phyloP scores from a whole-genome alignment of 2,113 vertebrate genomes.

The Grallaria varia region DNA sequence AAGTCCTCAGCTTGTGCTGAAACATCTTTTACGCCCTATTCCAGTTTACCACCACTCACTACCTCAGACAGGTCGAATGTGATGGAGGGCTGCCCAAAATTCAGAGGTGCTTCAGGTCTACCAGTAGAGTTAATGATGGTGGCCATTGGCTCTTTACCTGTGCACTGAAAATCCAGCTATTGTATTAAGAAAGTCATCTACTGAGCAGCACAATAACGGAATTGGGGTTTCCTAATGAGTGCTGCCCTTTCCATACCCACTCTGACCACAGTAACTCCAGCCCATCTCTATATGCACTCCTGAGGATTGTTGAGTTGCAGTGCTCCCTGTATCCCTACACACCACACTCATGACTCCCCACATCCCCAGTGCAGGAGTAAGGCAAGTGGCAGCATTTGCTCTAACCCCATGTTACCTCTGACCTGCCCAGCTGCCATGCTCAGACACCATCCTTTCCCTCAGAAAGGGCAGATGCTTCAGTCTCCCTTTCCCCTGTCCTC shows the following conservation, averaged over 20 bases:
- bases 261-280: neutral
- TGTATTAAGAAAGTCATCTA: neutral
- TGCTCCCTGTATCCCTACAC: neutral
- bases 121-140: neutral
- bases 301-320: fast-evolving
- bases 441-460: neutral
- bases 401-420: fast-evolving
- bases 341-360: neutral
- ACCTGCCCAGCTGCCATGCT: neutral
- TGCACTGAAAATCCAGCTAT: neutral
- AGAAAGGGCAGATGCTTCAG: neutral
- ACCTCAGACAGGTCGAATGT: neutral
- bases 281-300: neutral
- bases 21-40: neutral
- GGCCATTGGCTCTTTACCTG: neutral
- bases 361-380: neutral
- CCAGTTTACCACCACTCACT: neutral
- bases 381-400: neutral
- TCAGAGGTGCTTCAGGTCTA: neutral
- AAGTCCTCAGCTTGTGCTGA: neutral
- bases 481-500: neutral
- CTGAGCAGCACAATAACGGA: neutral
- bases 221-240: neutral
- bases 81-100: neutral
- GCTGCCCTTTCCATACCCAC: neutral